Percentiles rank a stretch among this genome's conserved stretches.
phyloP scores from a whole-genome alignment of 1,140 invertebrate species.

The Caenorhabditis tropicalis region DNA sequence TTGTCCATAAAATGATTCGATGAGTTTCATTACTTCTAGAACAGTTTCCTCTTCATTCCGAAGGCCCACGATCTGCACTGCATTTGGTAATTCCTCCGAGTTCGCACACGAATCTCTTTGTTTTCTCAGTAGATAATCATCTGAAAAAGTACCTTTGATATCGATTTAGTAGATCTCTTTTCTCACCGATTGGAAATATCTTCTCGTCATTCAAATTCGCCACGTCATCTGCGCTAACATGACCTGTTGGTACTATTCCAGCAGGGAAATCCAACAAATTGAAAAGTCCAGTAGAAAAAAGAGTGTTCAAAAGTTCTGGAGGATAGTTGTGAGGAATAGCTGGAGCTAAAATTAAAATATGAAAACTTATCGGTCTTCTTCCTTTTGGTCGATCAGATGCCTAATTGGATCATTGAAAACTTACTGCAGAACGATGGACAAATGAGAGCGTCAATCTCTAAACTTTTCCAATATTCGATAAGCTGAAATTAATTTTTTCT shows the following conservation, averaged over 20 bases:
- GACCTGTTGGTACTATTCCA: conserved; percentile 54
- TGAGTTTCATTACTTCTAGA: conserved; percentile 62
- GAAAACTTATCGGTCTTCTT: too few relatives aligned
- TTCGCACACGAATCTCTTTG: background rate
- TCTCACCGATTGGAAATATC: conserved; percentile 16
- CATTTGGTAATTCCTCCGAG: conserved; percentile 58
- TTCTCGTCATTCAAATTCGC: conserved; percentile 54
- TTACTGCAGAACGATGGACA: conserved; percentile 64
- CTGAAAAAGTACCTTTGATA: background rate
- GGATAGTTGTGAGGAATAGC: conserved; percentile 63
- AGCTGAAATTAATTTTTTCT: conserved; percentile 57
- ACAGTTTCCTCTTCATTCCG: conserved; percentile 69
- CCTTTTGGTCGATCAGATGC: too few relatives aligned
- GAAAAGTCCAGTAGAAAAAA: conserved; percentile 62
- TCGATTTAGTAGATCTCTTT: background rate
- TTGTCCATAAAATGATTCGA: conserved; percentile 52
- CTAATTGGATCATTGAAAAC: background rate
- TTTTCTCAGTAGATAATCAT: background rate
- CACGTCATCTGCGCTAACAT: conserved; percentile 54
- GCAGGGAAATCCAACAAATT: conserved; percentile 54
- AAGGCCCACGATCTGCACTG: conserved; percentile 66
- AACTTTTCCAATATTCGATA: conserved; percentile 62
- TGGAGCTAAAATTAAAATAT: conserved; percentile 52
- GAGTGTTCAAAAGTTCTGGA: conserved; percentile 55
- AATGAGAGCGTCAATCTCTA: conserved; percentile 64